Base-by-base conservation (phyloP, 1,140 invertebrate genomes). In the Riptortus pedestris region DNA sequence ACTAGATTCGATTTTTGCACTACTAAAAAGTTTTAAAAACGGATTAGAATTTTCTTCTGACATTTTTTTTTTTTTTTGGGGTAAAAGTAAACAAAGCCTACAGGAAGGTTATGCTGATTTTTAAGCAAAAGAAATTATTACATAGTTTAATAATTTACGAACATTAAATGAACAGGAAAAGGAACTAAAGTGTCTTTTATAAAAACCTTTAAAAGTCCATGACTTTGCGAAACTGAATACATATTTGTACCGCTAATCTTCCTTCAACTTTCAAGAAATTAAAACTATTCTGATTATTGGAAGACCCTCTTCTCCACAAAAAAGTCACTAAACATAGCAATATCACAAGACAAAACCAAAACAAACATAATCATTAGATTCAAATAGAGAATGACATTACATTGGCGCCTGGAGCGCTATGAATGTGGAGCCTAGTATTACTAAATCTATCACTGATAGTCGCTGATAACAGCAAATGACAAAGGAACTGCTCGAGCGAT, bases 41-140 rank as follows among this genome's bases (percentile, higher is more conserved):
- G 59, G 59, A 27, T 55, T 55, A 60, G 38, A 12, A 33, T 60
- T 45, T n/a, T 60, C 33, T 45, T 60, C 20, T 14, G 59, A 60
- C 59, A 60, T 60, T 45, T 60, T 24, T 59, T 58, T 58, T n/a
- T 14, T n/a, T 28, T 27, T 27, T 28, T 27, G 2, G 31, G 31
- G 18, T n/a, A 59, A 59, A 33, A 31, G 28, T 7, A 52, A 26
- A 24, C 27, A 20, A 20, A 47, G 45, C 45, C 22, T 47, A 47
- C 22, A 22, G 18, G 22, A 22, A 47, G 45, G 45, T 47, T 47
- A 47, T n/a, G 45, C 22, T 47, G 18, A 9, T 20, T n/a, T 20
- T 47, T 20, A 47, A 47, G 22, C 4, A 2, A 47, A 47, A 47
- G 22, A 47, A 20, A 47, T 47, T 47, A 47, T 47, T 47, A 22